Evolutionary conservation across 1,140 invertebrate species (phyloP).

Genomic region (Aphis gossypii): DNA sequence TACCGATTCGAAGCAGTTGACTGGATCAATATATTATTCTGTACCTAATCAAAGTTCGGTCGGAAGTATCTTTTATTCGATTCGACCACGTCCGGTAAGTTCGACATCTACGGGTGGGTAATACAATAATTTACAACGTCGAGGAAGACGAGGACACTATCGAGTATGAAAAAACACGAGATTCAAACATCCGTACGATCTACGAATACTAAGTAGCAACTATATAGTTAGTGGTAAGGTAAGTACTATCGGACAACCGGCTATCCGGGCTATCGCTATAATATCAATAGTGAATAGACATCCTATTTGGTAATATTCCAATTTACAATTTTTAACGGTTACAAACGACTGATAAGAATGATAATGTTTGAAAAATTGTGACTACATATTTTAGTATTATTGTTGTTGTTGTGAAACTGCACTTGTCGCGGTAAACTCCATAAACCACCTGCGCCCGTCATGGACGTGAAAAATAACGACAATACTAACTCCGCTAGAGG

Average conservation of each 20-base stretch:
- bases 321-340: slow-evolving; percentile 18
- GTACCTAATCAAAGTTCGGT: neutral
- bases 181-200: neutral
- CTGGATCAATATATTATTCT: neutral
- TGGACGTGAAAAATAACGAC: too few relatives aligned
- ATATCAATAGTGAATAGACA: too few relatives aligned
- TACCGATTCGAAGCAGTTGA: neutral
- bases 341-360: neutral
- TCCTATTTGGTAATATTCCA: neutral
- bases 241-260: neutral
- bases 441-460: too few relatives aligned
- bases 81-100: neutral
- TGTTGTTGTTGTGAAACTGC: neutral
- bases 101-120: neutral
- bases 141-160: neutral
- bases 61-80: neutral
- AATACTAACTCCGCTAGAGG: too few relatives aligned
- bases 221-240: too few relatives aligned
- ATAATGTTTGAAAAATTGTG: neutral
- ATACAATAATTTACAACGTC: neutral
- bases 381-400: neutral
- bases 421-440: neutral
- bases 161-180: neutral
- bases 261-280: neutral
- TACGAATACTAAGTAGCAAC: neutral